These are phyloP conservation scores for Yoshiicerus persimilis DNA, from an alignment of 1,140 invertebrate species.

Conservation along the genomic window DNA sequence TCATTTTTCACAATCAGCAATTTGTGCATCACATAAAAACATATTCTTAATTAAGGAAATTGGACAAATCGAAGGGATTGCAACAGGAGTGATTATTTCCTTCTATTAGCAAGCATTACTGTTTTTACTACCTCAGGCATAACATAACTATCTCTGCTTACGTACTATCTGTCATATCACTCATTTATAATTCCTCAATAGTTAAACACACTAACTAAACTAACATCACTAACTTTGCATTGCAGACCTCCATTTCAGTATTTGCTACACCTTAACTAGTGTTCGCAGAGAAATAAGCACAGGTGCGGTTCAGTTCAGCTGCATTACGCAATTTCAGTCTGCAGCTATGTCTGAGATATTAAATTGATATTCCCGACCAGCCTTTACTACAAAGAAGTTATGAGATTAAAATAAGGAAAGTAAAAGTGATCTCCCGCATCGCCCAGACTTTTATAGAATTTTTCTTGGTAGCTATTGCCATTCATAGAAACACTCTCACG, in stretches of 20 bases:
- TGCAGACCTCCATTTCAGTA: neutral
- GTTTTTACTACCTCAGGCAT: neutral
- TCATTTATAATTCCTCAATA: neutral
- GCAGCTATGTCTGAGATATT: neutral
- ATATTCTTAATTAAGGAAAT: neutral
- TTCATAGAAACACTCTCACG: neutral
- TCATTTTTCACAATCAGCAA: neutral
- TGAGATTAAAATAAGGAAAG: neutral
- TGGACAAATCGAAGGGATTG: neutral
- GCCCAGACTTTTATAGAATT: neutral
- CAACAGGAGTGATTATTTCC: neutral
- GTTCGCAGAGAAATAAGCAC: neutral
- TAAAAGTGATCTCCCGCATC: constrained; percentile 6
- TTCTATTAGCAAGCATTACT: neutral
- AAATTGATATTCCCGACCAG: neutral
- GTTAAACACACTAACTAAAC: neutral
- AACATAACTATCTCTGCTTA: neutral
- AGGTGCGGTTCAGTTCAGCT: neutral
- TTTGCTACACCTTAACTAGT: neutral
- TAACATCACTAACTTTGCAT: neutral
- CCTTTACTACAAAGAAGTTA: neutral
- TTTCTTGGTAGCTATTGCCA: neutral
- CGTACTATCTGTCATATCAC: neutral
- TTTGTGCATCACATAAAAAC: neutral
- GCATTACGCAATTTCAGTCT: neutral